These are phyloP conservation scores for Oikopleura dioica DNA, from an alignment of 23 tunicate species.

Conservation along the genomic window DNA sequence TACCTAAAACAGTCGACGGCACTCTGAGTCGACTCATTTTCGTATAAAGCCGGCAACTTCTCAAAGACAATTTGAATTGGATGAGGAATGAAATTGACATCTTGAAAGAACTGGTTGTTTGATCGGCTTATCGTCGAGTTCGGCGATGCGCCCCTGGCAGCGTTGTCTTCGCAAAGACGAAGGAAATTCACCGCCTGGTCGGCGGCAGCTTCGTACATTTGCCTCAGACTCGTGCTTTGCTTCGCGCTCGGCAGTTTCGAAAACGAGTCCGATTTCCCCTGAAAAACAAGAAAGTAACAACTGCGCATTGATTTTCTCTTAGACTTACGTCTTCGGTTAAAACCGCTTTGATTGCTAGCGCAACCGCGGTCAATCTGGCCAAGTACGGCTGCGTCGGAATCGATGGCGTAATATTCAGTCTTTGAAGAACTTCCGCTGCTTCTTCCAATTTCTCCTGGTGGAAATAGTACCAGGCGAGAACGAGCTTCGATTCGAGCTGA, in stretches of 20 bases:
- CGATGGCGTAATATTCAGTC: not conserved
- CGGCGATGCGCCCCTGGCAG: too few relatives aligned
- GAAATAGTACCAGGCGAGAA: not conserved
- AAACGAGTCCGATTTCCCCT: not conserved
- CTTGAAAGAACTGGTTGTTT: too few relatives aligned
- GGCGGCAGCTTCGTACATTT: not conserved
- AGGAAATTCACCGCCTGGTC: not conserved
- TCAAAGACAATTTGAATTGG: too few relatives aligned
- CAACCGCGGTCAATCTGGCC: not conserved
- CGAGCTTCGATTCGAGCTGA: not conserved
- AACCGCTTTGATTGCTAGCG: not conserved
- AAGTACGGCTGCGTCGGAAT: not conserved
- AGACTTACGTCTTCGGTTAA: conserved; percentile 2
- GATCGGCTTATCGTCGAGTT: too few relatives aligned
- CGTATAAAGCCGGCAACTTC: too few relatives aligned
- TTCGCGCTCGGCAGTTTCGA: not conserved
- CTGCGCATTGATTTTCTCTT: too few relatives aligned
- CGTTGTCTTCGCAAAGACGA: too few relatives aligned
- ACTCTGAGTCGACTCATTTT: too few relatives aligned
- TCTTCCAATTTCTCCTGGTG: not conserved
- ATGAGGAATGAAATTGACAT: too few relatives aligned
- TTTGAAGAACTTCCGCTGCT: not conserved
- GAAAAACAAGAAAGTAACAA: too few relatives aligned
- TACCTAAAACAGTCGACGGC: too few relatives aligned
- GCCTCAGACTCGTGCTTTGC: not conserved